phyloP scores from a whole-genome alignment of 2,888 invertebrate species.

The Tetranychus truncatus region DNA sequence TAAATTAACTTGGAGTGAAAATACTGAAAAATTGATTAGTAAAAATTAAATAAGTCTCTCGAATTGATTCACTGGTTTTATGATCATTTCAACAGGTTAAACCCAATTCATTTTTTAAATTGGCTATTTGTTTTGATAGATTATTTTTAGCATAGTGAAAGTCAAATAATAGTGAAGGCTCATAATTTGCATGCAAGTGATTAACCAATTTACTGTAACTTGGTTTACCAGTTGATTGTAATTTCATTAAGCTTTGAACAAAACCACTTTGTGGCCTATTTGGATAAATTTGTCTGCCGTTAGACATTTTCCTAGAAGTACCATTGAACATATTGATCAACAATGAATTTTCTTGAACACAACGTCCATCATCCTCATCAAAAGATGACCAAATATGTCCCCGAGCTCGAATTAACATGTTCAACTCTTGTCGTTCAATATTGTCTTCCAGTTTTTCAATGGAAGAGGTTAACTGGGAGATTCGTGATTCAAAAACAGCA shows the following conservation, averaged over 20 bases:
- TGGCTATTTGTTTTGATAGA: background rate
- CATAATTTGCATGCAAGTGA: background rate
- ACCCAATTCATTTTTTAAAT: background rate
- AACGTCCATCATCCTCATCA: background rate
- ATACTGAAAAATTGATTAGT: too few species aligned
- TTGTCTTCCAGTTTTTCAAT: constrained; percentile 16
- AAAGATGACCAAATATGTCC: background rate
- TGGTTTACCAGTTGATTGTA: constrained; percentile 11
- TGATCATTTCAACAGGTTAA: background rate
- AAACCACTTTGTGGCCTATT: constrained; percentile 13
- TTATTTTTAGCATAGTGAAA: constrained; percentile 2
- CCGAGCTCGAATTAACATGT: constrained; percentile 3
- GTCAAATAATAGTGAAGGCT: background rate
- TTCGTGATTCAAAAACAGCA: constrained; percentile 10
- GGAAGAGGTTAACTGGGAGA: background rate
- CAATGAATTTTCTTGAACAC: background rate
- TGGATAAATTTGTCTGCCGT: too few species aligned
- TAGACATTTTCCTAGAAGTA: background rate
- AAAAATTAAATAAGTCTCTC: too few species aligned
- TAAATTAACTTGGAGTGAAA: too few species aligned
- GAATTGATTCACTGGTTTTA: too few species aligned
- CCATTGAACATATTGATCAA: background rate
- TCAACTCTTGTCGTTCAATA: constrained; percentile 14
- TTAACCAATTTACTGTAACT: background rate
- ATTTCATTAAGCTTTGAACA: constrained; percentile 14